Percentiles rank a stretch among this genome's conserved stretches.
phyloP scores from a whole-genome alignment of 35 echinoderm and acorn worm species.

The Acanthaster planci region DNA sequence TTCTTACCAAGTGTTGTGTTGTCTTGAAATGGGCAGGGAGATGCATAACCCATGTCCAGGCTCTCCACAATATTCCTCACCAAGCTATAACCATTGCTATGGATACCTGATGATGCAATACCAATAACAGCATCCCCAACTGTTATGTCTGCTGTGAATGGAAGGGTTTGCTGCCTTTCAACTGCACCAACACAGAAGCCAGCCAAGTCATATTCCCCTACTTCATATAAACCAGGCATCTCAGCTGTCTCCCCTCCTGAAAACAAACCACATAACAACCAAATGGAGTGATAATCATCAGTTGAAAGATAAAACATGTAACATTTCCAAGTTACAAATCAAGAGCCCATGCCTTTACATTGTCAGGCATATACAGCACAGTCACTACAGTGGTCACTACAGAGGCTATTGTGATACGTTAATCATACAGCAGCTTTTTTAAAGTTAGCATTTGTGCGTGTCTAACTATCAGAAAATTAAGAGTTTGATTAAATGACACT shows the following conservation, averaged over 20 bases:
- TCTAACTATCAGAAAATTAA: too few species aligned
- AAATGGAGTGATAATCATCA: not conserved
- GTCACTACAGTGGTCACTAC: too few species aligned
- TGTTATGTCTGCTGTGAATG: slow-evolving; percentile 56
- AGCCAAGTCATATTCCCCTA: slow-evolving; percentile 89
- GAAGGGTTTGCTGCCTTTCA: slow-evolving; percentile 64
- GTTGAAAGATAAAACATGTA: too few species aligned
- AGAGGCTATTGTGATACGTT: too few species aligned
- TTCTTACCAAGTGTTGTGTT: slow-evolving; percentile 61
- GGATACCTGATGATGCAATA: slow-evolving; percentile 92
- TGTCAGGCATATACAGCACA: too few species aligned
- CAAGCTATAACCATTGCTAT: slow-evolving; percentile 97
- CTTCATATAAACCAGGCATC: slow-evolving; percentile 88
- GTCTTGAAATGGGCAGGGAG: slow-evolving; percentile 65
- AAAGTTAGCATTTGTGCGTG: too few species aligned
- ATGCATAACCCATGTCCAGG: slow-evolving; percentile 53
- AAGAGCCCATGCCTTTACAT: too few species aligned
- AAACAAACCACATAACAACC: not conserved
- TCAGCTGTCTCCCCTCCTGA: slow-evolving; percentile 95
- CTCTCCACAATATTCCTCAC: slow-evolving; percentile 77
- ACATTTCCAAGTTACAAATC: too few species aligned
- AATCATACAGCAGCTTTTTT: too few species aligned
- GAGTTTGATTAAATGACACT: too few species aligned
- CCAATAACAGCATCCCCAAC: slow-evolving; percentile 84
- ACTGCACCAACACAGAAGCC: slow-evolving; percentile 92